Conservation (phyloP, 2,113 vertebrate genomes). For the Lasiurus cinereus region DNA sequence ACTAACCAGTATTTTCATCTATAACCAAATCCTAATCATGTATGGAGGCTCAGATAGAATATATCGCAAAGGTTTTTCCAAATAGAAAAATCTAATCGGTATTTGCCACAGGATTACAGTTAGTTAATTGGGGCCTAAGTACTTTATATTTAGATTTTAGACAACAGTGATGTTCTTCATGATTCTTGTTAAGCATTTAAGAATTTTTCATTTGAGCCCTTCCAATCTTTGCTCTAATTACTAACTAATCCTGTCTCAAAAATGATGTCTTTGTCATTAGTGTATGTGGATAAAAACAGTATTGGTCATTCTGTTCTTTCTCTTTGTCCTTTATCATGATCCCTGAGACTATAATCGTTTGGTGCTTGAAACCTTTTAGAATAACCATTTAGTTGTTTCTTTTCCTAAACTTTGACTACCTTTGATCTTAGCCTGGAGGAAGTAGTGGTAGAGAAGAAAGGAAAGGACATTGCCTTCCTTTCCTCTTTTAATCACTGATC, state of each 20-base stretch:
- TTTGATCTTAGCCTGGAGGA: background rate
- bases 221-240: slow-evolving; percentile 47
- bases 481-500: background rate
- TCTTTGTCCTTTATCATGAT: background rate
- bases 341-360: background rate
- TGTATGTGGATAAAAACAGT: background rate
- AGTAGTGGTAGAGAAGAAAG: background rate
- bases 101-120: background rate
- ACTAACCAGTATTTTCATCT: background rate
- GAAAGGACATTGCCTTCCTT: background rate
- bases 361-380: slow-evolving; percentile 6
- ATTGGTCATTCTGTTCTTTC: slow-evolving; percentile 36
- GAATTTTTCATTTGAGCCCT: background rate
- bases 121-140: background rate
- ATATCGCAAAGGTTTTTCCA: slow-evolving; percentile 13
- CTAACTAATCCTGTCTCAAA: background rate
- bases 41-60: background rate
- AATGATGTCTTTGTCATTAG: background rate
- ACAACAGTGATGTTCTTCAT: background rate
- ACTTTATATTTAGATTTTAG: background rate
- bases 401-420: background rate
- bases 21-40: background rate
- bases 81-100: background rate
- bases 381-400: background rate
- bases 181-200: slow-evolving; percentile 16